phyloP scores from a whole-genome alignment of 2,797 vertebrate species.

The Furcifer pardalis region DNA sequence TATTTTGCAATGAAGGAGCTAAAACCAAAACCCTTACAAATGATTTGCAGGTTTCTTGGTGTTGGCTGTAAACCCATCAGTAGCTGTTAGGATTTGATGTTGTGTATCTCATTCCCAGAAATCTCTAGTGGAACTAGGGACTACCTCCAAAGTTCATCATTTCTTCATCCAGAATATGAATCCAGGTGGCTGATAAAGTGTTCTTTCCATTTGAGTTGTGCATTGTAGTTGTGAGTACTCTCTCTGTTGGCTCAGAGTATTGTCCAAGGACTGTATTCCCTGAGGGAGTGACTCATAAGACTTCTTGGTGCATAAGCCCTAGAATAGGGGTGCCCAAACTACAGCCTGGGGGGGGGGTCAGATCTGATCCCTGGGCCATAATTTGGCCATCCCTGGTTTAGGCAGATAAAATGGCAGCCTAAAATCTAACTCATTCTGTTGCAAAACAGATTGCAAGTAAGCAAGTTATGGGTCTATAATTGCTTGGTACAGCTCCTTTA shows the following conservation, averaged over 20 bases:
- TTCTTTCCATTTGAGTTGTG: not conserved
- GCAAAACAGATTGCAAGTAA: no score
- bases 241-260: not conserved
- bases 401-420: no score
- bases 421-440: no score
- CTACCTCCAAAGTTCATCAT: not conserved
- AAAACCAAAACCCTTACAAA: not conserved
- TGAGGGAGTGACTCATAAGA: no score
- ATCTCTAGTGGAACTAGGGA: not conserved
- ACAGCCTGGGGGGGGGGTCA: no score
- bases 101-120: not conserved
- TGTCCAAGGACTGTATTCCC: not conserved
- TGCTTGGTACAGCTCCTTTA: no score
- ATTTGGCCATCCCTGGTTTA: no score
- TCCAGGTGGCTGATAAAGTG: not conserved
- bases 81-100: not conserved
- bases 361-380: no score
- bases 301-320: no score
- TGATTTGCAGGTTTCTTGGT: not conserved
- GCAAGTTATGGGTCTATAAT: no score
- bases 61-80: not conserved
- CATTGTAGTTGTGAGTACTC: not conserved
- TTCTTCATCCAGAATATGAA: not conserved
- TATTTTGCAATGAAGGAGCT: not conserved
- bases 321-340: no score